Conservation (phyloP, 2,113 vertebrate genomes). For the Callorhinus ursinus region DNA sequence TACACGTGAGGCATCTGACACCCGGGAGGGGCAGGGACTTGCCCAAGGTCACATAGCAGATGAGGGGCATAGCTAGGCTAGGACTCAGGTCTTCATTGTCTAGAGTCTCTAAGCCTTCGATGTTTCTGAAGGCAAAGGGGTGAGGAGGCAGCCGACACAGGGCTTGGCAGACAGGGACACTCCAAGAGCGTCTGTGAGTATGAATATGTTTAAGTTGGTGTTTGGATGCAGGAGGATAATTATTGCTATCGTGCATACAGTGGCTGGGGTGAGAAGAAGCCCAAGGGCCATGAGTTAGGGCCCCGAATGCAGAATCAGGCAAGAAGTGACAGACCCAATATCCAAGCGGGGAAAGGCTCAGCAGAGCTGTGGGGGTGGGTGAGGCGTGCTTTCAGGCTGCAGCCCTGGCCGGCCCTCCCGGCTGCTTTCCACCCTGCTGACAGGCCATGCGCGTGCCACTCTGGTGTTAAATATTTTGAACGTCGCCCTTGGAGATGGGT, state of each 20-base stretch:
- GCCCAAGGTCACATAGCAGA: background rate
- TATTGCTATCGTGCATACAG: background rate
- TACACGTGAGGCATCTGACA: background rate
- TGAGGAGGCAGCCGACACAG: background rate
- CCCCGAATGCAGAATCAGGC: background rate
- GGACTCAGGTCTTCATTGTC: background rate
- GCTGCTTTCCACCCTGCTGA: background rate
- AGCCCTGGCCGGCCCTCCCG: background rate
- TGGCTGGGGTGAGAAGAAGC: background rate
- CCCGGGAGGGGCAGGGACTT: background rate
- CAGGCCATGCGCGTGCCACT: background rate
- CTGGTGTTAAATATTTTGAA: slow-evolving; percentile 69
- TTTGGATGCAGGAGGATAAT: background rate
- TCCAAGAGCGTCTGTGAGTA: background rate
- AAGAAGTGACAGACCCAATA: background rate
- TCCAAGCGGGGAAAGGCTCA: background rate
- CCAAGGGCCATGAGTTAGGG: background rate
- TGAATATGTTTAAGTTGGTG: background rate
- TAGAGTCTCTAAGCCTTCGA: background rate
- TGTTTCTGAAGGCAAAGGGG: background rate
- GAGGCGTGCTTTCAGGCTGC: background rate
- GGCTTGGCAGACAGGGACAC: background rate
- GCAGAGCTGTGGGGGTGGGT: background rate
- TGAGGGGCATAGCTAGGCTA: background rate
- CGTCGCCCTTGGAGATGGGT: slow-evolving; percentile 53